Conservation (phyloP, 1,140 invertebrate genomes). For the Platorchestia sp. region DNA sequence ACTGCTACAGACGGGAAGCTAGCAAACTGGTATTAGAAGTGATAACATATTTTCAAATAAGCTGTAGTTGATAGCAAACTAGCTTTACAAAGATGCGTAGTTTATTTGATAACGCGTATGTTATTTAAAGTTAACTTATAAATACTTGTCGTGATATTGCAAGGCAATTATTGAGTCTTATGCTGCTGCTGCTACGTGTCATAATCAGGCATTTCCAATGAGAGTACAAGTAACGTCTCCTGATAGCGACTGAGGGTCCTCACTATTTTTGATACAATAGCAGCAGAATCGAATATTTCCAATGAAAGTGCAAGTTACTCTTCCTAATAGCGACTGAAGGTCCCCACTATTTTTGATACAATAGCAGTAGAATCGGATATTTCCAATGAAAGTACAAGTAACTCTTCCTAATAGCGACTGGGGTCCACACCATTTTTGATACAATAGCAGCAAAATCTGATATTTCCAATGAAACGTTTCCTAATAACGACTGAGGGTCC, state of each 20-base stretch:
- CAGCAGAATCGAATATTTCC: too few relatives aligned
- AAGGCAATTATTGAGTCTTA: background rate
- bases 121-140: too few relatives aligned
- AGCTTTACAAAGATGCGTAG: background rate
- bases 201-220: background rate
- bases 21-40: background rate
- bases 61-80: background rate
- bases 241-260: background rate
- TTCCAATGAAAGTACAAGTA: background rate
- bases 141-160: background rate
- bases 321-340: background rate
- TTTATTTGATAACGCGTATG: background rate
- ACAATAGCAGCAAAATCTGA: background rate
- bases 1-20: background rate
- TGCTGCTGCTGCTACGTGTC: background rate
- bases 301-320: background rate
- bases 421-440: background rate
- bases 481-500: background rate
- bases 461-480: background rate
- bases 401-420: background rate
- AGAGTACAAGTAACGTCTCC: background rate
- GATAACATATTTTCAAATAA: background rate
- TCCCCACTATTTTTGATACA: background rate
- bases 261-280: background rate
- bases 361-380: background rate